Conservation (phyloP, 2,113 vertebrate genomes). For the Seriola rivoliana region DNA sequence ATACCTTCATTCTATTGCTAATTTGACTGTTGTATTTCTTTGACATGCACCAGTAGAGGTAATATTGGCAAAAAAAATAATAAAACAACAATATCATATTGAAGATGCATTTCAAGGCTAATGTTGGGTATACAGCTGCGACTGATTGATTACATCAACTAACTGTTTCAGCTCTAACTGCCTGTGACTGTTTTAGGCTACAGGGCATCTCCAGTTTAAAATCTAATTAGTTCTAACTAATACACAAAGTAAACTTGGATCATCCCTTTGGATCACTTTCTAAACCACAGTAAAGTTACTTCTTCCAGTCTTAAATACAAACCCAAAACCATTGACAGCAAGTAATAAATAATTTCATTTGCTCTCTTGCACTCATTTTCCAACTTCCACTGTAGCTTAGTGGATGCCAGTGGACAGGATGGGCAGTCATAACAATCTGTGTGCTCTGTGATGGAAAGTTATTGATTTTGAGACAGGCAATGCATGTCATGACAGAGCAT, state of each 20-base stretch:
- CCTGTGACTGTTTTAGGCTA: neutral
- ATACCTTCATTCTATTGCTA: too few species aligned
- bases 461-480: constrained; percentile 70
- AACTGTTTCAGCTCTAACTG: neutral
- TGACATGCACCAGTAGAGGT: too few species aligned
- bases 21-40: too few species aligned
- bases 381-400: constrained; percentile 9
- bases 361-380: neutral
- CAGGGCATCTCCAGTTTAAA: neutral
- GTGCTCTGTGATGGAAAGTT: constrained; percentile 59
- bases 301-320: neutral
- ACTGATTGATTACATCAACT: neutral
- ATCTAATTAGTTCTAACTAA: neutral
- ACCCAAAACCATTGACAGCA: neutral
- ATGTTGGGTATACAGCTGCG: too few species aligned
- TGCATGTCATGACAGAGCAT: constrained; percentile 34
- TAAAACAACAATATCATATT: too few species aligned
- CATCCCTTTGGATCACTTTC: neutral
- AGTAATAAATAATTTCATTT: neutral
- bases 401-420: constrained; percentile 18
- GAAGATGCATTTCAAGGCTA: too few species aligned
- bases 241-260: neutral
- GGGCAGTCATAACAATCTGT: constrained; percentile 35
- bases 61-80: too few species aligned
- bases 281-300: neutral